Base-by-base conservation (phyloP, 1,140 invertebrate genomes). In the Nasonia giraulti region DNA sequence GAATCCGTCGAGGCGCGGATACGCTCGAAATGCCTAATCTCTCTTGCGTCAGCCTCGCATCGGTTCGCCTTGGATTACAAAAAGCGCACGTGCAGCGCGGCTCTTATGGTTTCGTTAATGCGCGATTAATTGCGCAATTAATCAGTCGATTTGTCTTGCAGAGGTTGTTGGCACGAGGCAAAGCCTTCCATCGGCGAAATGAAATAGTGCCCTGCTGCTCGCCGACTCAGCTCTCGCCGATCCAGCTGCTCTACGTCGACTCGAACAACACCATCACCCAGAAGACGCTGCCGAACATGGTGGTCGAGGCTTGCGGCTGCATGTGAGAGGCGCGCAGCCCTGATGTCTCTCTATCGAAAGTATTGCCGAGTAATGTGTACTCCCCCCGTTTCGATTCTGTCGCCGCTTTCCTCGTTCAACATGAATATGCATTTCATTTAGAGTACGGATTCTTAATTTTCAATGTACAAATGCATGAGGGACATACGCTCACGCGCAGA, bases 291-390 rank as follows among this genome's bases (percentile, higher is more conserved):
- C 96, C 96, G 0, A 97, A 97, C 87, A 97, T 97, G 96, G 95
- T 97, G 27, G 96, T 97, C 2, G 96, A 97, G 87, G 95, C 96
- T 3, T 97, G 96, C 90, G 96, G 96, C 62, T 97, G 96, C 90
- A 96, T 96, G 95, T 97, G 92, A 94, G 14, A 33, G 27, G 14
- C 17, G 3, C 27, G 8, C 10, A 7, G 33, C 33, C 33, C 5
- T 37, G 2, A 3, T 37, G 3, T 3, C 33, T 37, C 33, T 37
- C 33, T 31, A 8, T 6, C 11, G 20, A 44, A 44, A 75, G 20
- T 75, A 40, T 44, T 55, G 75, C 40, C n/a, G 68, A 71, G 23
- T 71, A 71, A 71, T 14, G 23, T 31, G 23, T 71, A 31, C 68
- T 71, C 33, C 33, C 4, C 68, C 68, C 68, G 6, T 80, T 80